Percentiles rank a stretch among this genome's conserved stretches.
phyloP scores from a whole-genome alignment of 2,113 vertebrate genomes.

The Hemiscyllium ocellatum region DNA sequence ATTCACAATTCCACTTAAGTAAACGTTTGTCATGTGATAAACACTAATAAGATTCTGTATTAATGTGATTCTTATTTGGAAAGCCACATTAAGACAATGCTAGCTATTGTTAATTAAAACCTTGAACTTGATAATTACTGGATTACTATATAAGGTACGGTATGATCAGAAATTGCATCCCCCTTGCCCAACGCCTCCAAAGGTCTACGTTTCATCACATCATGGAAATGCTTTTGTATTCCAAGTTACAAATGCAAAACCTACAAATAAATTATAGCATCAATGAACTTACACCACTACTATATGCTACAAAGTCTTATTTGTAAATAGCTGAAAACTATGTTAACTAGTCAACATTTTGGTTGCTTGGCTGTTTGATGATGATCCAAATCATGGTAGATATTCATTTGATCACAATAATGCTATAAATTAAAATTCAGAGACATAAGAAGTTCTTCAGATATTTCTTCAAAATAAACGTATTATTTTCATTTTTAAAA shows the following conservation, averaged over 20 bases:
- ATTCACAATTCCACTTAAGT: not conserved
- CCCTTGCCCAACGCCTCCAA: not conserved
- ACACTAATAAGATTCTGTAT: not conserved
- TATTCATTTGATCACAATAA: not conserved
- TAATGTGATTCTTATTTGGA: not conserved
- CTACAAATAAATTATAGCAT: not conserved
- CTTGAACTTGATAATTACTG: not conserved
- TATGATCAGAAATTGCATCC: not conserved
- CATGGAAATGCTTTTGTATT: not conserved
- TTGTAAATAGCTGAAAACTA: not conserved
- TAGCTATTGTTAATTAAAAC: not conserved
- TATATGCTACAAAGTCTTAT: not conserved
- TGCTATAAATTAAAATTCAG: not conserved
- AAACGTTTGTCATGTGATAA: not conserved
- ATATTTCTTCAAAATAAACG: not conserved
- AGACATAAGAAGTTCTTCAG: not conserved
- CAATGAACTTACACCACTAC: not conserved
- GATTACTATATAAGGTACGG: not conserved
- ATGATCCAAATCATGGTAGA: not conserved
- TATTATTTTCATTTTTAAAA: not conserved
- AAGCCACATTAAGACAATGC: not conserved
- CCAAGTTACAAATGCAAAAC: not conserved
- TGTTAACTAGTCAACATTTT: not conserved
- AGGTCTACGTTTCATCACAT: not conserved
- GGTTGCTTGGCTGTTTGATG: not conserved